Evolutionary conservation across 2,113 vertebrate species (phyloP).

Genomic region (Corydoras sp.): DNA sequence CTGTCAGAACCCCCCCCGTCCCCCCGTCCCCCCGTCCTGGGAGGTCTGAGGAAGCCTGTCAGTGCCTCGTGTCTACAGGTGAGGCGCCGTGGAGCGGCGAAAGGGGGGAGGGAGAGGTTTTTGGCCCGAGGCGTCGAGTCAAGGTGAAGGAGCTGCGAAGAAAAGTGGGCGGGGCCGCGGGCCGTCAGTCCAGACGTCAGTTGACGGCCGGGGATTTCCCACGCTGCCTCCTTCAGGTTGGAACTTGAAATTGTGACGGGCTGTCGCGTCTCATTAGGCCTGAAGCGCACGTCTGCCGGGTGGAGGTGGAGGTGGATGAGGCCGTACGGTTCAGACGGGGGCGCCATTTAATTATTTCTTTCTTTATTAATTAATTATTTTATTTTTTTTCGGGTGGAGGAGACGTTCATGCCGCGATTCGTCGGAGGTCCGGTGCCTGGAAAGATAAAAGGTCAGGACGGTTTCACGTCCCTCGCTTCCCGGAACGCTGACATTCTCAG

Average conservation of each 20-base stretch:
- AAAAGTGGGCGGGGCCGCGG: background rate
- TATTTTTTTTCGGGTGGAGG: too few species aligned
- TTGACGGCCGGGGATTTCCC: constrained; percentile 42
- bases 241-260: constrained; percentile 26
- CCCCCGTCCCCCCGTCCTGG: constrained; percentile 4
- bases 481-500: too few species aligned
- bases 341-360: too few species aligned
- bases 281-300: constrained; percentile 20
- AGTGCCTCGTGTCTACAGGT: background rate
- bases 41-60: constrained; percentile 19
- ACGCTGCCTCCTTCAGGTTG: constrained; percentile 21
- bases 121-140: background rate
- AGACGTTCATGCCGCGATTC: too few species aligned
- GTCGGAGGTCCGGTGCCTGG: too few species aligned
- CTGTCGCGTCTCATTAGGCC: constrained; percentile 32
- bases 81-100: background rate
- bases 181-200: constrained; percentile 17
- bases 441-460: too few species aligned
- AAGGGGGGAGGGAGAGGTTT: background rate
- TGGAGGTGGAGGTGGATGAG: constrained; percentile 15
- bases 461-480: too few species aligned
- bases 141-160: background rate
- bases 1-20: constrained; percentile 12
- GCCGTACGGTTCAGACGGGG: background rate
- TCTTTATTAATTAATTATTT: too few species aligned